These are phyloP conservation scores for Cosmopolites sordidus DNA, from an alignment of 2,888 invertebrate species.

Conservation along the genomic window DNA sequence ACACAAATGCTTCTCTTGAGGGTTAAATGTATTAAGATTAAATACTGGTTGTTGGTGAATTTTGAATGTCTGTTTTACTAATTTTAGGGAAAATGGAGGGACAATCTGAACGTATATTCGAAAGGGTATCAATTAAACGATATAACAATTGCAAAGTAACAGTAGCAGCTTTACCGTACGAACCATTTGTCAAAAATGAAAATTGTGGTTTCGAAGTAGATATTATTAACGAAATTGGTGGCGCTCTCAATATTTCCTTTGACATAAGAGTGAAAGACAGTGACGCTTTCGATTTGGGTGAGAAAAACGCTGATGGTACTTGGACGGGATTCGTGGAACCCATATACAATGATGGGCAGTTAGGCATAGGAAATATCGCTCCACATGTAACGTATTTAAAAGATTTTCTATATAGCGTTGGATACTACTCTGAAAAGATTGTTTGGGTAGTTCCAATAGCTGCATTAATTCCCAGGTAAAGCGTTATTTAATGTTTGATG, in stretches of 20 bases:
- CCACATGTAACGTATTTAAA: conserved; percentile 10
- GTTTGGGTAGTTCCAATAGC: conserved; percentile 23
- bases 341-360: conserved; percentile 11
- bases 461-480: conserved; percentile 17
- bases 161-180: conserved; percentile 12
- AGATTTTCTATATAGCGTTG: conserved; percentile 18
- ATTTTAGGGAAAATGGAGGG: neutral
- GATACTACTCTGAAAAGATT: conserved; percentile 13
- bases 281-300: conserved; percentile 11
- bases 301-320: conserved; percentile 4
- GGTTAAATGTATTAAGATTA: too few species aligned
- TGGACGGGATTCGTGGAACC: conserved; percentile 20
- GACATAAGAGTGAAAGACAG: conserved; percentile 6
- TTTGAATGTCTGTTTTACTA: too few species aligned
- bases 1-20: too few species aligned
- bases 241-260: conserved; percentile 19
- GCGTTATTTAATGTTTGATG: neutral
- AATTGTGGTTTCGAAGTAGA: conserved; percentile 19
- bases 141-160: conserved; percentile 9
- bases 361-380: conserved; percentile 22
- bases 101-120: conserved; percentile 5
- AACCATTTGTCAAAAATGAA: conserved; percentile 21
- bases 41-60: too few species aligned
- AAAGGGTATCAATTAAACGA: neutral
- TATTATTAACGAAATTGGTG: conserved; percentile 15